phyloP scores from a whole-genome alignment of 2,797 vertebrate species.

The Oreortyx pictus region DNA sequence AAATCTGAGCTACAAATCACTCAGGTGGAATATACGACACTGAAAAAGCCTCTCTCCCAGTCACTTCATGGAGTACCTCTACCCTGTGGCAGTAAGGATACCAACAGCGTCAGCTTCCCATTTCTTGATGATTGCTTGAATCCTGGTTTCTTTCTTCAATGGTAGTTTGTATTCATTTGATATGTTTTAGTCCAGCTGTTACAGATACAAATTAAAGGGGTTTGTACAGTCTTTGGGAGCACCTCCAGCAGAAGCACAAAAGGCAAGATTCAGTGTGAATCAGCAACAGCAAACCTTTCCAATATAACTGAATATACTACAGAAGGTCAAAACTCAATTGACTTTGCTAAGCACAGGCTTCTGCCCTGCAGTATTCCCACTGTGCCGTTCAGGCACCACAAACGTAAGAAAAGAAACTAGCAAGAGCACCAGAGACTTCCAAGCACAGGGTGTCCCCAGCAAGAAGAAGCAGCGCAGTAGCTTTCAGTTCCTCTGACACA shows the following conservation, averaged over 20 bases:
- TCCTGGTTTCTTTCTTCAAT: conserved; percentile 8
- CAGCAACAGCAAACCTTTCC: not conserved
- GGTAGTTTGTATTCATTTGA: not conserved
- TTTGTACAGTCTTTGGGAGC: not conserved
- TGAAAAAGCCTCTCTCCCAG: not conserved
- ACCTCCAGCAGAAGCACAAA: not conserved
- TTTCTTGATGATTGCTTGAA: not conserved
- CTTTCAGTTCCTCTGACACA: not conserved
- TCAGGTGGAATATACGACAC: not conserved
- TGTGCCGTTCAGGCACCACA: not conserved
- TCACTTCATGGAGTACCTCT: not conserved
- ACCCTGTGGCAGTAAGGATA: not conserved
- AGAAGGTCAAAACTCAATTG: not conserved
- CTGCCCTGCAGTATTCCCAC: not conserved
- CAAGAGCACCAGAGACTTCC: not conserved
- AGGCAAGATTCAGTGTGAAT: not conserved
- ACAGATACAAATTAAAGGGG: conserved; percentile 14
- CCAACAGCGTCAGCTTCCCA: not conserved
- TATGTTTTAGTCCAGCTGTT: not conserved
- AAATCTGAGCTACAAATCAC: conserved; percentile 3
- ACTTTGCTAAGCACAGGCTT: not conserved
- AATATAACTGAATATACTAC: not conserved
- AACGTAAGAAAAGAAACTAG: not conserved
- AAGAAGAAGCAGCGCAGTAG: not conserved
- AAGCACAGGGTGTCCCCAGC: not conserved